Evolutionary conservation across 2,797 vertebrate genomes (phyloP), one percentile per base, ranked within the genome.

Genomic region (Ibycter americanus): DNA sequence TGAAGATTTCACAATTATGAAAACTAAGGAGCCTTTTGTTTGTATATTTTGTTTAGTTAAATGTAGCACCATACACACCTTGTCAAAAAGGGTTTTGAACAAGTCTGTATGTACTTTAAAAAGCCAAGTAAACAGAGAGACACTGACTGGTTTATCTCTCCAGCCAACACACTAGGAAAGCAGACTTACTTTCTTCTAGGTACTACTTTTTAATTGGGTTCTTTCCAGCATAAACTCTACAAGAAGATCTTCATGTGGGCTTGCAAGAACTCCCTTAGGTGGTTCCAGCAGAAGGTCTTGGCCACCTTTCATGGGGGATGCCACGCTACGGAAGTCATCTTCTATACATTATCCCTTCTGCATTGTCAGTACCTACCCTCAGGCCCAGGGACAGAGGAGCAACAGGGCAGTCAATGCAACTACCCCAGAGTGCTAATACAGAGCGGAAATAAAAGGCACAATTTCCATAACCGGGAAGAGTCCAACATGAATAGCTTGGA

Each of bases 401-500:
- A 90, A 27, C 16, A 38, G 17, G 22, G 25, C 17, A 81, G 77
- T 68, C 72, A 85, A 7, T 52, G 22, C 38, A 85, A 34, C 40
- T 47, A 16, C 77, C 65, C 17, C 29, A 77, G 36, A n/a, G 12
- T 47, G 19, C 42, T 90, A 78, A 92, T 46, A 62, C 22, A 79
- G 79, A 94, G 62, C 1, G 44, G 52, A 94, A 87, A 74, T 49
- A 90, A 93, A 97, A 97, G 76, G 91, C 71, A 92, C 92, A 96
- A 11, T 90, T 95, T 90, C 94, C 96, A 90, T 90, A 95, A 8
- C 73, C 55, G 47, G 72, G 47, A 61, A 91, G 68, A 95, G 54
- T 68, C 87, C 31, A 8, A 71, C 34, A 15, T 94, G 95, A 97
- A 93, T 97, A 96, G 92, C 92, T 96, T 96, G 83, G 96, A 97